phyloP scores from a whole-genome alignment of 2,888 invertebrate species.

The Miltochrista miniata region DNA sequence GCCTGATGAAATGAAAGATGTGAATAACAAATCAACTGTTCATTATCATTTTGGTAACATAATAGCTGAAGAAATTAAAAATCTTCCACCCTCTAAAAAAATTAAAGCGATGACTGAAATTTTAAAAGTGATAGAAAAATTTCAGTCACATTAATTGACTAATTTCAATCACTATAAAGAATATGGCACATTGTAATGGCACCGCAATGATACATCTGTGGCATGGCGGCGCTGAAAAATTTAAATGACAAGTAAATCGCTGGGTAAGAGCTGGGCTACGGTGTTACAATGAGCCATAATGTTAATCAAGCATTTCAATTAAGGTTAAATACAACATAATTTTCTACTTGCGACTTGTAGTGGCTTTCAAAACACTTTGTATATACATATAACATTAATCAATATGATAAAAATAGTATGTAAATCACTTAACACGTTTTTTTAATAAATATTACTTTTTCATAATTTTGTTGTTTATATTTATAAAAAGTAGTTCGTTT shows the following conservation, averaged over 20 bases:
- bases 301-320: not conserved
- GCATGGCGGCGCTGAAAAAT: not conserved
- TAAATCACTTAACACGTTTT: not conserved
- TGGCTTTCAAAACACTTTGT: not conserved
- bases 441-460: constrained; percentile 2
- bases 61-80: constrained; percentile 10
- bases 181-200: not conserved
- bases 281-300: not conserved
- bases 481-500: constrained; percentile 4
- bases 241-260: too few relatives aligned
- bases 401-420: constrained; percentile 1
- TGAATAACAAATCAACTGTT: constrained; percentile 5
- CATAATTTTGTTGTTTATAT: not conserved
- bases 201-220: not conserved
- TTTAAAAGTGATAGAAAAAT: constrained; percentile 6
- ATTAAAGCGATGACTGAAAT: constrained; percentile 5
- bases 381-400: not conserved
- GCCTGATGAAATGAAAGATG: not conserved
- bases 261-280: not conserved
- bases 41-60: constrained; percentile 8
- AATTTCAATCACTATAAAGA: not conserved
- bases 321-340: not conserved
- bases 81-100: constrained; percentile 3
- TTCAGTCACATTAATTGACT: constrained; percentile 2
- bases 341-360: not conserved